These are phyloP conservation scores for Stichodactyla mertensii DNA, from an alignment of 64 coral and sea anemone species.

Conservation along the genomic window DNA sequence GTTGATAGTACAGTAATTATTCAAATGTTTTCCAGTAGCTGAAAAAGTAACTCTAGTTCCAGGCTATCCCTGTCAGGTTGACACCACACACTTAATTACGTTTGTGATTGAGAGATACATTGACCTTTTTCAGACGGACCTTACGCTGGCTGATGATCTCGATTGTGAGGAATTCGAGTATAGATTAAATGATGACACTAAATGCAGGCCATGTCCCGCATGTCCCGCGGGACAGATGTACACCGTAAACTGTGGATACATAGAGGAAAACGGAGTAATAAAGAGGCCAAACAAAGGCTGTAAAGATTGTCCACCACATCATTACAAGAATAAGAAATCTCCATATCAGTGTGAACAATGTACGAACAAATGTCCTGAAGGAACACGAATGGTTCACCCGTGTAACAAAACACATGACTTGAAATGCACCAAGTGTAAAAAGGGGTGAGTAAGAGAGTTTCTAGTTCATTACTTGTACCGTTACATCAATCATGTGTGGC, in stretches of 20 bases:
- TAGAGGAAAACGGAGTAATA: neutral
- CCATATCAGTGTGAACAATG: neutral
- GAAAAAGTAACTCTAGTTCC: no score
- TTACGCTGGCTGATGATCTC: neutral
- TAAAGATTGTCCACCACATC: neutral
- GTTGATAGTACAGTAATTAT: no score
- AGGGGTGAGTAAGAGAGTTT: neutral
- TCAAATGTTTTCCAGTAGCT: no score
- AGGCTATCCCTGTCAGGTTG: no score
- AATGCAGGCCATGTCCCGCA: neutral
- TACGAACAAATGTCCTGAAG: neutral
- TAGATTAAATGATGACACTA: neutral
- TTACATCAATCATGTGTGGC: no score
- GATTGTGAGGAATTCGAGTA: neutral
- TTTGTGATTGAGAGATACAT: no score
- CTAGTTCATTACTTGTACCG: no score
- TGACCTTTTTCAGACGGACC: neutral
- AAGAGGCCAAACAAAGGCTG: neutral
- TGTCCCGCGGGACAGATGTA: constrained; percentile 14
- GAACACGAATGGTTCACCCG: neutral
- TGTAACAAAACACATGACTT: constrained; percentile 6
- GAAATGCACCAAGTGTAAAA: constrained; percentile 7
- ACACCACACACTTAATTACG: no score
- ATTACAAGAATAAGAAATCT: neutral
- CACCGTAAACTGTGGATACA: constrained; percentile 1